These are phyloP conservation scores for Torymus tubicola DNA, from an alignment of 2,888 invertebrate genomes.

Conservation along the genomic window DNA sequence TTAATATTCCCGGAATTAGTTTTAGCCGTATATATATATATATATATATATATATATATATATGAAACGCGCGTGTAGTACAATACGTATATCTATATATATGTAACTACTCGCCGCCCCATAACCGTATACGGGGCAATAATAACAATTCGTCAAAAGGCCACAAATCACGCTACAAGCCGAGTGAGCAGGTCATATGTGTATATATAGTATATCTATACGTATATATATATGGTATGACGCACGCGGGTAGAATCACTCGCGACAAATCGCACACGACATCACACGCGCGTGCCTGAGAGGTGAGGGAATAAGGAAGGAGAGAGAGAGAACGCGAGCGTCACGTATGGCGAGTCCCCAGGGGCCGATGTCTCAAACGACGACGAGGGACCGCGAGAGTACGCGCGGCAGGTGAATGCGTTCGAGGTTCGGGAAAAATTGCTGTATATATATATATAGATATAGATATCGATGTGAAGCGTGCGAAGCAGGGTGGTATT, in stretches of 20 bases:
- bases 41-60: background rate
- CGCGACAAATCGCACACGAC: slow-evolving; percentile 66
- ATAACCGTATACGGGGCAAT: slow-evolving; percentile 45
- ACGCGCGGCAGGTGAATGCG: slow-evolving; percentile 43
- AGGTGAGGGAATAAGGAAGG: slow-evolving; percentile 63
- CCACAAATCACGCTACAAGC: slow-evolving; percentile 52
- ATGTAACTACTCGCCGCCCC: slow-evolving; percentile 5
- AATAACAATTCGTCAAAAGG: slow-evolving; percentile 55
- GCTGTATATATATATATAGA: too few relatives aligned
- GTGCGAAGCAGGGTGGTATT: slow-evolving; percentile 35
- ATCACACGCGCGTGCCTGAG: slow-evolving; percentile 63
- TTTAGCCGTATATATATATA: slow-evolving; percentile 6
- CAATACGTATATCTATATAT: background rate
- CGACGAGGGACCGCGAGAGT: slow-evolving; percentile 67
- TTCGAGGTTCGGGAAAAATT: slow-evolving; percentile 57
- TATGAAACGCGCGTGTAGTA: too few relatives aligned
- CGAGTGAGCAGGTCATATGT: slow-evolving; percentile 31
- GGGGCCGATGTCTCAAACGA: slow-evolving; percentile 76
- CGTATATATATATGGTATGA: background rate
- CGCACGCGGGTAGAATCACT: slow-evolving; percentile 54
- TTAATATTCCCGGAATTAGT: slow-evolving; percentile 53
- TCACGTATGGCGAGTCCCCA: slow-evolving; percentile 70
- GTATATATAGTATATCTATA: slow-evolving; percentile 40
- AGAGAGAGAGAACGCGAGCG: slow-evolving; percentile 55
- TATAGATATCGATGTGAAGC: slow-evolving; percentile 62